phyloP scores from a whole-genome alignment of 2,888 invertebrate species.

The Fragum sueziense region DNA sequence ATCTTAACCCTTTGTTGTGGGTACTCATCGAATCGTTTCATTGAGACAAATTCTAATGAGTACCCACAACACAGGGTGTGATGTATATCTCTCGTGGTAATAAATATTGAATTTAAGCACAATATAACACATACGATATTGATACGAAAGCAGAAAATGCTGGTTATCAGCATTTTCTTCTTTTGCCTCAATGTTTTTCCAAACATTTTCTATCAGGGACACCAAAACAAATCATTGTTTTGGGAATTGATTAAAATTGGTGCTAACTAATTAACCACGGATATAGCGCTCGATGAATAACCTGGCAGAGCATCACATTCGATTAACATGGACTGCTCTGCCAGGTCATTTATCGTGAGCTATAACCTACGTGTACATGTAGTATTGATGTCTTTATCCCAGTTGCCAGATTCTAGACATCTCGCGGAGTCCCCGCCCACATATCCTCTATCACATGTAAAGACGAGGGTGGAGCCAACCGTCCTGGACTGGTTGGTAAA shows the following conservation, averaged over 20 bases:
- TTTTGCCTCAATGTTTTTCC: too few relatives aligned
- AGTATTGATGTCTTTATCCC: background rate
- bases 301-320: too few relatives aligned
- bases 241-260: background rate
- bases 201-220: too few relatives aligned
- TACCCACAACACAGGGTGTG: too few relatives aligned
- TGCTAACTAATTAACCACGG: background rate
- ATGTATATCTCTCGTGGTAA: background rate
- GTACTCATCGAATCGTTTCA: too few relatives aligned
- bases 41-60: too few relatives aligned
- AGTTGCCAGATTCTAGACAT: background rate
- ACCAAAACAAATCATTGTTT: background rate
- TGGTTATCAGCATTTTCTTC: too few relatives aligned
- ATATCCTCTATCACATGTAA: background rate
- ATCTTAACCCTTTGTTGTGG: too few relatives aligned
- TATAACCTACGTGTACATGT: conserved; percentile 1
- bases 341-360: too few relatives aligned
- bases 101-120: background rate
- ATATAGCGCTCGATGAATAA: background rate
- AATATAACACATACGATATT: background rate
- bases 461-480: background rate
- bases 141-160: background rate
- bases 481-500: background rate
- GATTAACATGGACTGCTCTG: too few relatives aligned
- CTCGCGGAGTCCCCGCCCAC: background rate